Base-by-base conservation (phyloP, 2,888 invertebrate genomes). In the Hirtodrosophila alboralis region DNA sequence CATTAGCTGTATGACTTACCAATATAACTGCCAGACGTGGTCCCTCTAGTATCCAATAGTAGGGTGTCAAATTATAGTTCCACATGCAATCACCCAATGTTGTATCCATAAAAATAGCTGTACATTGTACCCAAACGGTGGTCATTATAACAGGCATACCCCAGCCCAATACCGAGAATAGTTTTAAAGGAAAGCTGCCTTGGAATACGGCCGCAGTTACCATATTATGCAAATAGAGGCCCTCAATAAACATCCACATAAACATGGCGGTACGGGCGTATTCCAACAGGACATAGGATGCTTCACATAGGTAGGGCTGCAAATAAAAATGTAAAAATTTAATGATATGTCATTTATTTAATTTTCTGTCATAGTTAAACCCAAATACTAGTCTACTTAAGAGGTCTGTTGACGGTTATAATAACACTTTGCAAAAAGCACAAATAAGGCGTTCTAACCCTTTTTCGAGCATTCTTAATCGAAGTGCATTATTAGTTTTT, bases 221-320 rank as follows among this genome's bases (percentile, higher is more conserved):
- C 89, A 96, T 94, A 66, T 94, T 95, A 90, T 98, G 96, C 16
- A 98, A 91, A 87, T 96, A 97, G 9, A 97, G 91, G 0, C 98
- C 98, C 89, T 98, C 98, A 47, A 98, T 95, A 83, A 98, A 96
- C 97, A 98, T 98, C 98, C 98, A 98, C 93, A 95, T 95, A 87
- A 97, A 98, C 93, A 96, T 96, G 0, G 96, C 95, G 0, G 96
- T 96, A 65, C 96, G 94, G 0, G 96, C 94, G 88, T 97, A 98
- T 88, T 98, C 98, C 69, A 98, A 90, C 1, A 97, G 89, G 0
- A 95, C 92, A 90, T 96, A 96, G 44, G 94, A 93, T 0, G 93
- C 91, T 88, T 96, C 95, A 87, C 97, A 97, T 0, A 97, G 88
- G 44, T 94, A 92, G 0, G 95, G 94, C 97, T 97, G 38, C 1